Evolutionary conservation across 2,797 vertebrate species (phyloP), one percentile per base, ranked within the genome.

Genomic region (Peromyscus melanophrys): DNA sequence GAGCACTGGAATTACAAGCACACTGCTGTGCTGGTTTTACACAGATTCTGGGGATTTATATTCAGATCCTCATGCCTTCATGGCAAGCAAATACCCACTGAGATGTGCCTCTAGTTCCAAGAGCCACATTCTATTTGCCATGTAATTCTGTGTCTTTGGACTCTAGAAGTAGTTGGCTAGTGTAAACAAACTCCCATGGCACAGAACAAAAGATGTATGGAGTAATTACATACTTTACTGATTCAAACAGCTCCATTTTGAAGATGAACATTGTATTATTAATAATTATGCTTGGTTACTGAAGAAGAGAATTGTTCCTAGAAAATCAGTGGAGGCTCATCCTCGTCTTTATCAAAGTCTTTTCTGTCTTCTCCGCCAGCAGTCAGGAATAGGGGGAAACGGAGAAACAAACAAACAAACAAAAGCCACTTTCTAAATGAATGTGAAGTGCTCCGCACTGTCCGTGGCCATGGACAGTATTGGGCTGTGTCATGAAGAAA

Each of bases 201-300:
- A 43, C 10, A 93, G 67, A 92, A 6, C 67, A 78, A 17, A 59
- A 75, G 81, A 63, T 27, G 14, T 46, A 65, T 21, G 4, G 6
- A 91, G 11, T 31, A 52, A 96, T 3, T 1, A 59, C n/a, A n/a
- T 63, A 82, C 93, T 76, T 88, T 88, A 83, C 73, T 92, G 16
- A 75, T 75, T 93, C 31, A 96, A 92, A 92, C 29, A 59, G 34
- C 3, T 77, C 34, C 43, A 92, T 73, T 83, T 90, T 61, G 27
- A 81, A 95, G 80, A 17, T n/a, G 43, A 86, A 88, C 3, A 7
- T 16, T 55, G 43, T 17, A 23, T 73, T 84, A 71, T 57, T 77
- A 84, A 85, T 73, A 88, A 92, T 67, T 80, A 77, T 23, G 3
- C 13, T 57, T 10, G 3, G n/a, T 73, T 25, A 67, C 65, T 37